These are phyloP conservation scores for Cotesia typhae DNA, from an alignment of 1,140 invertebrate genomes.

Conservation along the genomic window DNA sequence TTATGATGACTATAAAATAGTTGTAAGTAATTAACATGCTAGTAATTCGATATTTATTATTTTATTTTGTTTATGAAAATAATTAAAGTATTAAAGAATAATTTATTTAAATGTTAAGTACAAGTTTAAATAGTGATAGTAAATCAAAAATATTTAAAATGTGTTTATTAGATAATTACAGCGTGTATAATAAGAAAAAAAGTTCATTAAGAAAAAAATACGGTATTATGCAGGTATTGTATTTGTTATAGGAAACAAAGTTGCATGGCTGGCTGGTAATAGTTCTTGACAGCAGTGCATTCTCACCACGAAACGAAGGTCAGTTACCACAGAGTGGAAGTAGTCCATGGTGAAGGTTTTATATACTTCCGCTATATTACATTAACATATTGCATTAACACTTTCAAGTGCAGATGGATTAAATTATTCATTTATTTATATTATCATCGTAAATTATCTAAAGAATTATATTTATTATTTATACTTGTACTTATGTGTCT, in stretches of 20 bases:
- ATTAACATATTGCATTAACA: neutral
- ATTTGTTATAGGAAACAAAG: constrained; percentile 1
- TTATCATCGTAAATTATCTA: too few relatives aligned
- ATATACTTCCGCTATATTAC: constrained; percentile 17
- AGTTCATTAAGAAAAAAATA: constrained; percentile 18
- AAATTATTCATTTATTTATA: too few relatives aligned
- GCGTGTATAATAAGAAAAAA: neutral
- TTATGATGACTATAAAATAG: too few relatives aligned
- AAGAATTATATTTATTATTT: too few relatives aligned
- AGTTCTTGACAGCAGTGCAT: constrained; percentile 31
- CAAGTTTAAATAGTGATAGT: neutral
- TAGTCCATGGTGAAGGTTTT: constrained; percentile 32
- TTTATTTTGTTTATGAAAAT: too few relatives aligned
- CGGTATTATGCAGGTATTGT: constrained; percentile 6
- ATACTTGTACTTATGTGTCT: too few relatives aligned
- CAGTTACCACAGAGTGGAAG: constrained; percentile 35
- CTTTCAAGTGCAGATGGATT: too few relatives aligned
- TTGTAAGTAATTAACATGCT: too few relatives aligned
- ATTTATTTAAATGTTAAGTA: neutral
- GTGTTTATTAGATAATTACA: constrained; percentile 5
- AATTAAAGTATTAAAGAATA: too few relatives aligned
- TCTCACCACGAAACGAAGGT: constrained; percentile 34
- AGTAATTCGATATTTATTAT: too few relatives aligned
- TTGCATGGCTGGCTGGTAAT: constrained; percentile 13
- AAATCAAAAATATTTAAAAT: neutral